Percentiles rank a stretch among this genome's conserved stretches.
Evolutionary conservation across 2,113 vertebrate genomes (phyloP).

Genomic region (Quiscalus mexicanus): DNA sequence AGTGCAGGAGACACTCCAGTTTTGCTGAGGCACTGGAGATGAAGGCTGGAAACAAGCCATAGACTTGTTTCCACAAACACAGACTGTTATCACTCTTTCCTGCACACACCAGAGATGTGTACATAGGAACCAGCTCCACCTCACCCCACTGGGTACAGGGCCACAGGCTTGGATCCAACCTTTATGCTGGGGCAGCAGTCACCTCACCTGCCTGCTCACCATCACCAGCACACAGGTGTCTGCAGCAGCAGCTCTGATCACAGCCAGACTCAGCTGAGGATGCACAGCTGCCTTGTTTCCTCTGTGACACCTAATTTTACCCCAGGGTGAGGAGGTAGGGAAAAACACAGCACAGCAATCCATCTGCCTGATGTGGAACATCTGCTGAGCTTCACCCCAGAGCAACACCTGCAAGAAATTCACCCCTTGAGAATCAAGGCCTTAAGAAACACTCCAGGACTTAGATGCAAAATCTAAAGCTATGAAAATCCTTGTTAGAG

Average conservation of each 20-base stretch:
- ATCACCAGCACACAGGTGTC: neutral
- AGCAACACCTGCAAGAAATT: neutral
- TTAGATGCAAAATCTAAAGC: neutral
- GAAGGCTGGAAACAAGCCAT: neutral
- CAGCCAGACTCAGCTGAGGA: neutral
- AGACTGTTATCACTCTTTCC: neutral
- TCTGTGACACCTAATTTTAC: neutral
- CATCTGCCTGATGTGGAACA: neutral
- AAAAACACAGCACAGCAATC: rapidly evolving
- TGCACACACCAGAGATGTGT: rapidly evolving
- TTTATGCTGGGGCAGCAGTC: neutral
- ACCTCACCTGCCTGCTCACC: neutral
- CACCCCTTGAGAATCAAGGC: neutral
- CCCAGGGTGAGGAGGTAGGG: neutral
- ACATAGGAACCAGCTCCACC: neutral
- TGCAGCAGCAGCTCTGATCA: neutral
- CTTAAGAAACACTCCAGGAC: neutral
- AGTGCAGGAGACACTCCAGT: neutral
- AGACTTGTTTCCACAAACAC: neutral
- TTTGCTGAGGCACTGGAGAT: neutral
- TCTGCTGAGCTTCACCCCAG: neutral
- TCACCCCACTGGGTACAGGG: neutral
- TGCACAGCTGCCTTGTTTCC: neutral
- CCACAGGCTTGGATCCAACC: neutral
- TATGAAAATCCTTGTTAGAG: neutral